Base-by-base conservation (phyloP, 2,888 invertebrate species). In the Pseudococcus longispinus region DNA sequence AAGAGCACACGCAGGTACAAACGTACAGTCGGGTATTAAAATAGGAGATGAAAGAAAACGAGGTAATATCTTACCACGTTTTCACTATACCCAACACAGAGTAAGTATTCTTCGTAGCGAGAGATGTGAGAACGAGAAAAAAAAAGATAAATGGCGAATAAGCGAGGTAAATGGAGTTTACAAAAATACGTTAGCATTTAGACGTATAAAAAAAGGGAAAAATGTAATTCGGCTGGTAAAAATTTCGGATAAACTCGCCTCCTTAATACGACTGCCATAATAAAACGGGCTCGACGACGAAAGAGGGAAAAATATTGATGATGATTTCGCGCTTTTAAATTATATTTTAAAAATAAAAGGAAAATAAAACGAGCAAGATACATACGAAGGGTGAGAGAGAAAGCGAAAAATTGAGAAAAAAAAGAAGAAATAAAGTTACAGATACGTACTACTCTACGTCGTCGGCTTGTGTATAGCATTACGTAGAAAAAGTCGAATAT, bases 171-270 rank as follows among this genome's bases (percentile, higher is more conserved):
- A 65, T 65, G 65, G 65, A 65, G 65, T 65, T 65, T 65, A 26
- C 65, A 65, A 65, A 65, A 65, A 65, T 65, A 65, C 65, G 65
- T 65, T 65, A 65, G 26, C 65, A 65, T 65, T 65, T 26, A 37
- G 9, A n/a, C n/a, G 37, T 37, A 65, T 65, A 65, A 6, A 51
- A 51, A 51, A 51, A 51, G n/a, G 51, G 4, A 13, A 65, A 65
- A 65, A 26, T 65, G 65, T 65, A 13, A 26, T 8, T 51, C 11
- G 3, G 26, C 26, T 65, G 26, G 65, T 23, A 26, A 13, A 65
- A 65, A 65, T 65, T 65, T 65, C 26, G 65, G 65, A 11, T 65
- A 65, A 65, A 26, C 26, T 65, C 26, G 65, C 65, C 65, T 60
- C 2, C 37, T 37, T 26, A 65, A 65, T 65, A 65, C 26, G 65